Percentiles rank a stretch among this genome's conserved stretches.
These are phyloP conservation scores for Hippasteria phrygiana DNA, from an alignment of 53 echinoderm and acorn worm species.

Conservation along the genomic window DNA sequence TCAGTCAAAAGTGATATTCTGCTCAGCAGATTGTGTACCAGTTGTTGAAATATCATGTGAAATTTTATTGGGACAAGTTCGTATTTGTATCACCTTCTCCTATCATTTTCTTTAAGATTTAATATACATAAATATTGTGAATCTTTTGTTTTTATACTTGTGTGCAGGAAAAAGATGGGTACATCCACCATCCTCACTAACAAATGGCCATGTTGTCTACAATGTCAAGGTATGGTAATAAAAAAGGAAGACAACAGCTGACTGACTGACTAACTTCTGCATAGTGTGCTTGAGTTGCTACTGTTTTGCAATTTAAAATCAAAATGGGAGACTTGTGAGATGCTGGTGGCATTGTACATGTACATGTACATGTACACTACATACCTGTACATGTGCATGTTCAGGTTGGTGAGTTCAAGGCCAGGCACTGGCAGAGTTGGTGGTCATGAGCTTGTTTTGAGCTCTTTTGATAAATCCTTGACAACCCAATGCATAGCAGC, in stretches of 20 bases:
- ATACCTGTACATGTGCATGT: background rate
- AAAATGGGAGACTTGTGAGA: background rate
- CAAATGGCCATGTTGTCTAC: constrained; percentile 94
- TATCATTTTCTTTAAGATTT: background rate
- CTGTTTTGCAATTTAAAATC: background rate
- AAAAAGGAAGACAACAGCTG: background rate
- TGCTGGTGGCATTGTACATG: background rate
- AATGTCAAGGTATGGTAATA: constrained; percentile 82
- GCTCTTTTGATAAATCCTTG: too few species aligned
- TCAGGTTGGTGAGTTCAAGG: too few species aligned
- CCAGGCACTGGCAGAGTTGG: too few species aligned
- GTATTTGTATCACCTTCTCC: background rate
- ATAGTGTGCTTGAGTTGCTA: background rate
- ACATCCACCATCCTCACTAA: constrained; percentile 84
- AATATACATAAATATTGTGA: background rate
- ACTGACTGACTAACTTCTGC: background rate
- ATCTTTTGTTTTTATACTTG: background rate
- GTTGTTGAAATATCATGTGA: background rate
- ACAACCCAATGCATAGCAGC: too few species aligned
- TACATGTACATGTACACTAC: background rate
- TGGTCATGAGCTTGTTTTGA: too few species aligned
- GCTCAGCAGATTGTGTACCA: too few species aligned
- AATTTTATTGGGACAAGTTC: background rate
- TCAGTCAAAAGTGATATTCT: too few species aligned
- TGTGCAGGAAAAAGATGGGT: constrained; percentile 86